Conservation (phyloP, 2,888 invertebrate genomes). For the Eupithecia insigniata region DNA sequence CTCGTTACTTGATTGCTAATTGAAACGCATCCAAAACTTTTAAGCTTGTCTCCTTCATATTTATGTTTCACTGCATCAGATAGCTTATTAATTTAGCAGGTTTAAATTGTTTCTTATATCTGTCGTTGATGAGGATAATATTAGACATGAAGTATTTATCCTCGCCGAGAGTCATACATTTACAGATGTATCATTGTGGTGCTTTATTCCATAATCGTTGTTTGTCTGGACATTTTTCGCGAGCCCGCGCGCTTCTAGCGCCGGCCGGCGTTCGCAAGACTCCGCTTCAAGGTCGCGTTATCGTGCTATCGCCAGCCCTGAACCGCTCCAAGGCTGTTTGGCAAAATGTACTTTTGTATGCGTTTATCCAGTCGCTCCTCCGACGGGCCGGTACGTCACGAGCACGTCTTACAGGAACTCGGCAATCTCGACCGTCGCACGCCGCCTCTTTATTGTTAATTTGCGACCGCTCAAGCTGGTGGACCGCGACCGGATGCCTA, state of each 20-base stretch:
- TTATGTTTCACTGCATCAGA: constrained; percentile 8
- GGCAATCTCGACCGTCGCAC: constrained; percentile 75
- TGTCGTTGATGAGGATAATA: constrained; percentile 33
- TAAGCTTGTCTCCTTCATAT: constrained; percentile 48
- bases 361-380: constrained; percentile 49
- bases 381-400: constrained; percentile 57
- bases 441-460: constrained; percentile 75
- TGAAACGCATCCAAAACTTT: constrained; percentile 74
- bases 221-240: constrained; percentile 79
- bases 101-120: background rate
- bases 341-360: constrained; percentile 54
- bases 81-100: background rate
- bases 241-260: constrained; percentile 71
- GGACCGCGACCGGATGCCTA: constrained; percentile 64
- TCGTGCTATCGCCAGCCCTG: constrained; percentile 80
- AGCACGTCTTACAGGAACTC: constrained; percentile 77
- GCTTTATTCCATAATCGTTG: constrained; percentile 71
- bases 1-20: constrained; percentile 72
- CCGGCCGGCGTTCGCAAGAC: constrained; percentile 79
- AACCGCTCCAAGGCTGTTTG: constrained; percentile 68
- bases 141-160: constrained; percentile 41
- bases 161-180: constrained; percentile 50
- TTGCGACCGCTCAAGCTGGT: constrained; percentile 61
- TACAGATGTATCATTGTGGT: constrained; percentile 64
- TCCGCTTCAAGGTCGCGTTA: constrained; percentile 81